phyloP scores from a whole-genome alignment of 2,797 vertebrate genomes.

The Masticophis lateralis region DNA sequence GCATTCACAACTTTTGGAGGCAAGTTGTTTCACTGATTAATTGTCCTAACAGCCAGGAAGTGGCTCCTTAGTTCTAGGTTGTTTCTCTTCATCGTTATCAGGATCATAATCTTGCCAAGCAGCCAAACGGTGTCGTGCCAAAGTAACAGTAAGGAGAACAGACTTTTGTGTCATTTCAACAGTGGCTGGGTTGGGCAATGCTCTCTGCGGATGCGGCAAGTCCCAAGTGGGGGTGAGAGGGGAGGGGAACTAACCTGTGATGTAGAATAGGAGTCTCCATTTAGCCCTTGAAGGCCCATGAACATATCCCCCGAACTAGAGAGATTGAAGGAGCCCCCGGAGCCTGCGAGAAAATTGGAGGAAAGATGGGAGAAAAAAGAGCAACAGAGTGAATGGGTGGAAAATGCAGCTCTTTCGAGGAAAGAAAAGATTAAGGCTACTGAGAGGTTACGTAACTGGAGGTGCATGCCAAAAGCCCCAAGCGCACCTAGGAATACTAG shows the following conservation, averaged over 20 bases:
- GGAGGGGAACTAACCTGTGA: slow-evolving; percentile 72
- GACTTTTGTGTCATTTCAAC: not conserved
- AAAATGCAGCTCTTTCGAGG: not conserved
- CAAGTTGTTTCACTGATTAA: too few species aligned
- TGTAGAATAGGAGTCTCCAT: slow-evolving; percentile 77
- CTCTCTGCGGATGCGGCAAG: not conserved
- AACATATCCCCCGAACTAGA: slow-evolving; percentile 90
- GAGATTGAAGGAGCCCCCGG: slow-evolving; percentile 87
- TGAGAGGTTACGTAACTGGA: not conserved
- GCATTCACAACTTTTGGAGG: too few species aligned
- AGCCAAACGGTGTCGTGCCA: accelerated
- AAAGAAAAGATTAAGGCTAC: not conserved
- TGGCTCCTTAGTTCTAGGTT: too few species aligned
- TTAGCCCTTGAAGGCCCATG: slow-evolving; percentile 86
- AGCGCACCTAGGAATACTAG: not conserved
- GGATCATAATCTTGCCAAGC: not conserved
- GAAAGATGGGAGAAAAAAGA: slow-evolving; percentile 1
- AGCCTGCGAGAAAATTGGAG: slow-evolving; percentile 70
- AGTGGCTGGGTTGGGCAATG: not conserved
- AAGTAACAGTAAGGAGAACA: not conserved
- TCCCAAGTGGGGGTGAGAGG: not conserved
- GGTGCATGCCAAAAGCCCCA: not conserved
- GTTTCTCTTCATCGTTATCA: not conserved
- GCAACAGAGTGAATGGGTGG: not conserved
- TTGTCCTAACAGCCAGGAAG: too few species aligned